Base-by-base conservation (phyloP, 1,140 invertebrate genomes). In the Drosophila parvula region DNA sequence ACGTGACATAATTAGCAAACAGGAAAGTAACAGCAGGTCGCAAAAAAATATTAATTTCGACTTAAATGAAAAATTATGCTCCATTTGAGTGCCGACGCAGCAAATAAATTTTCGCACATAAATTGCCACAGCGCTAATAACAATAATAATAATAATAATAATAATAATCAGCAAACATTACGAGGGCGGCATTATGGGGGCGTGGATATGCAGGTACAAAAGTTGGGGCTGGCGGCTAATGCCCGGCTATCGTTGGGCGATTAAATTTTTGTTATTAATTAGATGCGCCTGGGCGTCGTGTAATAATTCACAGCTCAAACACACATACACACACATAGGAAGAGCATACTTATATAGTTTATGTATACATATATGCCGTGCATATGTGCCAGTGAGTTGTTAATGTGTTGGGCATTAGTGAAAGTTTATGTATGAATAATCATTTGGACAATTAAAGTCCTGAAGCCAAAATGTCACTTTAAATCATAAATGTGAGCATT, bases 21-120 rank as follows among this genome's bases (percentile, higher is more conserved):
- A 3, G 16, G 28, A 34, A 38, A 38, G 36, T 12, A 28, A 22
- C 6, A n/a, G 27, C 36, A 8, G 73, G 73, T 77, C 81, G 81
- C 77, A 78, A 78, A 78, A 78, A 76, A 89, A 80, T 88, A 88
- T 88, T 88, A 89, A 89, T 88, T 89, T 89, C 83, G 80, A 88
- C 84, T 88, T 88, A 88, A 88, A 88, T 88, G 84, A 89, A 88
- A 88, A 88, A 88, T 88, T 83, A 88, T 89, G 84, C 84, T 84
- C 80, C 78, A 88, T 88, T 88, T 88, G 74, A 84, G 85, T 70
- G 60, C 61, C 60, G 51, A 67, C 68, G 40, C 36, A 62, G 71
- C 78, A 81, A 84, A 85, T 85, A 86, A 68, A 86, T 85, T 79
- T 69, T 70, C 36, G 65, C 80, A 56, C 84, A 88, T 88, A 80